Evolutionary conservation across 2,797 vertebrate species (phyloP), one percentile per base, ranked within the genome.

Genomic region (Crocodylus rhombifer): DNA sequence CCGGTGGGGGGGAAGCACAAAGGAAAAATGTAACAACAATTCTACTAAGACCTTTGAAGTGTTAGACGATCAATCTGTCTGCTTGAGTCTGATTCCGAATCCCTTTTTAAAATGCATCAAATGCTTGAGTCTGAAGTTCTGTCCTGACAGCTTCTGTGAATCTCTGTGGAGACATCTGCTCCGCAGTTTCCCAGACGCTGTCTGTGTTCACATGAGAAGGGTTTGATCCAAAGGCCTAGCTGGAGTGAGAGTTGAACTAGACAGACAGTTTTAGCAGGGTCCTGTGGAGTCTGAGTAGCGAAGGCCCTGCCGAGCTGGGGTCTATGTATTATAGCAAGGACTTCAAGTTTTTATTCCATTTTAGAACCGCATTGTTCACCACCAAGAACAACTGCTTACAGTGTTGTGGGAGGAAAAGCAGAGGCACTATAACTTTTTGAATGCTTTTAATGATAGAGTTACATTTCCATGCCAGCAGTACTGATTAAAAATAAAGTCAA

Each of bases 101-200:
- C 95, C 92, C 97, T 98, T 97, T 98, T 98, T 98, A 98, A 98
- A 98, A 98, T 97, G 97, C 97, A 98, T 98, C 98, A 98, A 98
- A 98, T 97, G 97, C 96, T 97, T 96, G 96, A 98, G 97, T 97
- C 97, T 97, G 96, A 98, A 97, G 97, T 98, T 98, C 88, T 28
- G 90, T 97, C 97, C 98, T 98, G 98, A 98, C 98, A 98, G 98
- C 97, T 97, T 97, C 96, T 98, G 97, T 96, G 96, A 97, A 95
- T 98, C 98, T 98, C 98, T 93, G 97, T 96, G 97, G 98, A 98
- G 98, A 97, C 97, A 97, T 98, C 97, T 97, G 83, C 96, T 97
- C 97, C 75, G 74, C 96, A 94, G 97, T 96, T 97, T 97, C 97
- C 97, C 97, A 98, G 97, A 97, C 95, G 76, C 96, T 97, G 95